Evolutionary conservation across 2,888 invertebrate species (phyloP), one percentile per base, ranked within the genome.

Genomic region (Heteromyza rotundicornis): DNA sequence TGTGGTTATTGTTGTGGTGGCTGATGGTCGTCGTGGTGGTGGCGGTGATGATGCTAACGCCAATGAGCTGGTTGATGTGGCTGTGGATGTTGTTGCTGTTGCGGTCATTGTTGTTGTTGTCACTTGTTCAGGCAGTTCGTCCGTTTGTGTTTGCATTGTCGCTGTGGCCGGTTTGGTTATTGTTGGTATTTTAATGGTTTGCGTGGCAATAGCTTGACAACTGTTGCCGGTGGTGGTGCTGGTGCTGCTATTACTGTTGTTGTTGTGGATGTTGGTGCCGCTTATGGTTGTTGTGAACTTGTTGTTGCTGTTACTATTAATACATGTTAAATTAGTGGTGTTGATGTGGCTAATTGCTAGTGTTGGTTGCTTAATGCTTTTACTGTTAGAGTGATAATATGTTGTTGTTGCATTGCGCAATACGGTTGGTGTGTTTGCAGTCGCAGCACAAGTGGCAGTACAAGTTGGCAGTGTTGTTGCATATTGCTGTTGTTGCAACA

Each of bases 141-240:
- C 81, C 20, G 82, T 82, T 73, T 82, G 82, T 47, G 82, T 82
- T 70, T 82, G 78, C 24, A 79, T 82, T 61, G 80, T 80, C 40
- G 76, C 80, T 63, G 79, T 79, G 57, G 72, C 74, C 17, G 76
- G 67, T 51, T 59, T n/a, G n/a, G n/a, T 40, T n/a, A 69, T 65
- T 40, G 64, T 64, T 61, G 74, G 65, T 56, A 69, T 68, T 66
- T 68, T 68, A 36, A 66, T 60, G 32, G 71, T 70, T 67, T 69
- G 70, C 35, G 69, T 70, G 23, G 69, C 68, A 35, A 68, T 70
- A 16, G 65, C 64, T 68, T 70, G 70, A 19, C 63, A 63, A 57
- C 61, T 67, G 5, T 56, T 59, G 20, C 51, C 49, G 47, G 23
- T 24, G 16, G n/a, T 52, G 35, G 22, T 59, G 44, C 16, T 61